Evolutionary conservation across 2,113 vertebrate genomes (phyloP), one percentile per base, ranked within the genome.

Genomic region (Mystacornis crossleyi): DNA sequence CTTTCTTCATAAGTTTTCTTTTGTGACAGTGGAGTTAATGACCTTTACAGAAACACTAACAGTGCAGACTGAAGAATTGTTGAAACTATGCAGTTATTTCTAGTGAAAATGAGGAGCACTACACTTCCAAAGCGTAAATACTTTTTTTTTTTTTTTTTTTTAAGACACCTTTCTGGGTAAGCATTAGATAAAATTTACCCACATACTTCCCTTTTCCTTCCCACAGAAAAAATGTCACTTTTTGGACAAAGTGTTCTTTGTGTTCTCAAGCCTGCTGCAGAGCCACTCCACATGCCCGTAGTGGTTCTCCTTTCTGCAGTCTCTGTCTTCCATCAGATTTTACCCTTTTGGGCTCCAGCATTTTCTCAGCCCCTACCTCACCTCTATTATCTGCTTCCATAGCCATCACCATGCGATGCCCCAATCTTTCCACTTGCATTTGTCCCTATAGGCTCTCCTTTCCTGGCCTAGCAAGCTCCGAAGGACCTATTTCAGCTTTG

Each of bases 1-100:
- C n/a, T 73, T 94, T 90, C 58, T 83, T 94, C 4, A 0, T 61
- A 47, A 78, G 25, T 70, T 81, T 81, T 73, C 40, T 78, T 58
- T 65, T 92, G 65, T 90, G 75, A 64, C 88, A 86, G 48, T 51
- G 61, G 47, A 51, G 48, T 34, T n/a, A 80, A 81, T 51, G 74
- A 73, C 71, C 66, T 95, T 73, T 83, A 64, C 47, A 86, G 81
- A 57, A 95, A 36, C 36, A 50, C 34, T 53, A 60, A 38, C 2
- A 4, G 58, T 82, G 54, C 71, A 75, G 75, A 50, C 33, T 58
- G 50, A 57, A 60, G 26, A 53, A 33, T 29, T 72, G 60, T 47
- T 72, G 47, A 77, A 88, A 85, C 26, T 12, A 0, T 12, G 43
- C 55, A 40, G 51, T 54, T 86, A 43, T 58, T 62, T 77, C 40